Evolutionary conservation across 1,140 invertebrate species (phyloP), one percentile per base, ranked within the genome.

Genomic region (Tachypleus tridentatus): DNA sequence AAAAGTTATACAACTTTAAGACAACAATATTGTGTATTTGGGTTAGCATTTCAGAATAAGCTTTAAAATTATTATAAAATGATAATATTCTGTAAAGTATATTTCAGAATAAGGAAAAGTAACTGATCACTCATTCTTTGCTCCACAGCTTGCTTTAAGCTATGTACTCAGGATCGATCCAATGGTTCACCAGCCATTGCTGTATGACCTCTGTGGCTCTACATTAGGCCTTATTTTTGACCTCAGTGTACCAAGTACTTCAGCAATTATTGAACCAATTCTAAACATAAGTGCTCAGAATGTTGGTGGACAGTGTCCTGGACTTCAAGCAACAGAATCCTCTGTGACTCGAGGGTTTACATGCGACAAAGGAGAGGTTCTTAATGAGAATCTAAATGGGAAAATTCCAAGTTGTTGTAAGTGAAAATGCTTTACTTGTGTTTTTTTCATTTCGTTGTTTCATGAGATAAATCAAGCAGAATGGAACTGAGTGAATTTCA

Each of bases 151-250:
- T 51, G 62, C 64, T 6, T 88, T 92, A 77, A 88, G 91, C 73
- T 95, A 91, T 68, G 84, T 92, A 11, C 76, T 97, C 3, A 85
- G 87, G n/a, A 87, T 97, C 64, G 82, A 88, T 58, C 93, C 93
- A 3, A 86, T 87, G 10, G 84, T 95, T 49, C 83, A 84, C 65
- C 90, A 96, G 79, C 87, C 88, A 4, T 87, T 93, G 73, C 77
- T 97, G 0, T 98, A 97, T 74, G 92, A 97, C 70, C 82, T 96
- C 1, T 97, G 94, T 74, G 93, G 94, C 4, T 91, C 91, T 0
- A 97, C 93, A 4, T 75, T 97, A 51, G 91, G 87, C 70, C 80
- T 97, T 4, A 93, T 97, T 70, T 97, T 97, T 74, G 93, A 97
- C 76, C 76, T 98, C 56, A 91, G 88, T 49, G 91, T 96, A 3